Evolutionary conservation across 2,888 invertebrate species (phyloP), one percentile per base, ranked within the genome.

Genomic region (Tuberolachnus salignus): DNA sequence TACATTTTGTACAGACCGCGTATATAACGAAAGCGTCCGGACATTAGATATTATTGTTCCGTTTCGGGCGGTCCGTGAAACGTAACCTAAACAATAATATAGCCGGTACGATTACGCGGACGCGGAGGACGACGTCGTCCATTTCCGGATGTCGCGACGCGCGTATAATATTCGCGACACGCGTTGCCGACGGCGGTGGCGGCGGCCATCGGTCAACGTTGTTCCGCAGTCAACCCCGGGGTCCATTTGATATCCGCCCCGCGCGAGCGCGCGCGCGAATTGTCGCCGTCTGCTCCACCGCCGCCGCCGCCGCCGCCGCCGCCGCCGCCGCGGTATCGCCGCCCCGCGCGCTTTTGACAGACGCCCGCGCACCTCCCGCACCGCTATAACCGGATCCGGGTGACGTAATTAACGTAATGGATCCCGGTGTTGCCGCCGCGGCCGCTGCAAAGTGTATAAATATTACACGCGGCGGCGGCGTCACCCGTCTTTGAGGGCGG

Each of bases 401-500:
- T 4, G 34, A 26, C 57, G 42, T 63, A 63, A 73, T 73, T 73
- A 73, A 73, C 73, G 73, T 63, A 73, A 73, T 73, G 73, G 73
- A 73, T 63, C 34, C 72, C 9, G 71, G 70, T 44, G 57, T 44
- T 42, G 34, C 34, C 34, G 34, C 34, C 3, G 34, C 34, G 34
- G 34, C 34, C 57, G 19, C n/a, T 21, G 46, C 59, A 72, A 72
- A 72, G 72, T 61, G 72, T 59, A 61, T 72, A 72, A 46, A 71
- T 69, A 55, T 69, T 34, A 55, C 53, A 13, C 53, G 46, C 57
- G 23, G 55, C 14, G 23, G 11, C 19, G 10, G 67, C 34, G 9
- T 6, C 34, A 3, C 34, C 34, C 34, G 34, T 34, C 34, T 34
- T 34, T 34, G 11, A 13, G 23, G 67, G 34, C 23, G 57, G 57